Conservation (phyloP, 2,113 vertebrate genomes). For the Origma solitaria region DNA sequence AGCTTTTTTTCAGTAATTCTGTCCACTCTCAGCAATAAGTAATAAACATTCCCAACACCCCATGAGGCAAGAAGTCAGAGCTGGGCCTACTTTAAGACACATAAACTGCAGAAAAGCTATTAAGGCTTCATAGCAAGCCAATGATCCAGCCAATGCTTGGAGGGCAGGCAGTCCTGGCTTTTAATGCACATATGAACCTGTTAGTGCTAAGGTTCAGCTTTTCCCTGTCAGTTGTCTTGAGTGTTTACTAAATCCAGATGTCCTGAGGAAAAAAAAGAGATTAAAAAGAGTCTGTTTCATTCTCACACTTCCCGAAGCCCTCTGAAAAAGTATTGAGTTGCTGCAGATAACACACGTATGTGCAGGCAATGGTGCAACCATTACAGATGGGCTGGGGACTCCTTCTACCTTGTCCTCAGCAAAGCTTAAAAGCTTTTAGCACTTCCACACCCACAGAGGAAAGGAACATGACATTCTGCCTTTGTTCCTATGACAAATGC, state of each 20-base stretch:
- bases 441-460: neutral
- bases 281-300: slow-evolving; percentile 31
- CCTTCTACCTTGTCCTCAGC: neutral
- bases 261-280: slow-evolving; percentile 45
- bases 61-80: slow-evolving; percentile 15
- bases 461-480: neutral
- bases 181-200: slow-evolving; percentile 15
- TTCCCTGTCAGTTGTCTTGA: neutral
- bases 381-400: neutral
- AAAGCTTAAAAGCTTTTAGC: neutral
- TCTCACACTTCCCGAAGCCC: slow-evolving; percentile 39
- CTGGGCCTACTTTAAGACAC: neutral
- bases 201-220: slow-evolving; percentile 36
- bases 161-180: neutral
- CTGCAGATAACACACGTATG: neutral
- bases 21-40: neutral
- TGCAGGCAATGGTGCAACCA: neutral
- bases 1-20: neutral
- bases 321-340: neutral
- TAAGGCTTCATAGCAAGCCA: neutral
- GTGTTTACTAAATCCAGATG: slow-evolving; percentile 60
- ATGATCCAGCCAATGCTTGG: neutral
- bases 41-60: slow-evolving; percentile 6
- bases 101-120: slow-evolving; percentile 33
- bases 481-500: neutral